Percentiles rank a stretch among this genome's conserved stretches.
phyloP scores from a whole-genome alignment of 2,797 vertebrate species.

The Acanthurus tractus region DNA sequence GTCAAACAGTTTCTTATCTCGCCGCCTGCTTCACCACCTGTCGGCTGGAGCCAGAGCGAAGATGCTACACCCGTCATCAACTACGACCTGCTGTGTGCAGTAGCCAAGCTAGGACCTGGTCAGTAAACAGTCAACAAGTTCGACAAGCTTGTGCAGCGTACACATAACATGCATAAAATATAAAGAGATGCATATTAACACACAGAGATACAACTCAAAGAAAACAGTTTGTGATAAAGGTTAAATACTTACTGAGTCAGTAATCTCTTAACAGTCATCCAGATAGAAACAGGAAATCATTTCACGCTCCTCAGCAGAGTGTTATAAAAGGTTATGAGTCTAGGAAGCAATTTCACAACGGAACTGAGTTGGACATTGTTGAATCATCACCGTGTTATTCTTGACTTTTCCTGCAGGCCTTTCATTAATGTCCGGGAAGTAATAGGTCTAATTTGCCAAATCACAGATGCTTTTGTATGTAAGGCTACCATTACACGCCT shows the following conservation, averaged over 20 bases:
- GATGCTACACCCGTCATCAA: constrained; percentile 95
- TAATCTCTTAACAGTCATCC: constrained; percentile 12
- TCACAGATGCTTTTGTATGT: constrained; percentile 9
- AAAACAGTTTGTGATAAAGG: neutral
- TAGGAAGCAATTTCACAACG: constrained; percentile 38
- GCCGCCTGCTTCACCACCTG: constrained; percentile 94
- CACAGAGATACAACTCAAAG: neutral
- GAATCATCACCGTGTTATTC: constrained; percentile 28
- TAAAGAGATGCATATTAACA: neutral
- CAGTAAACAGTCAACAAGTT: constrained; percentile 34
- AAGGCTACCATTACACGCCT: neutral
- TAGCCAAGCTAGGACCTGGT: constrained; percentile 98
- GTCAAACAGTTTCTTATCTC: constrained; percentile 98
- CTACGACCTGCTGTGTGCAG: constrained; percentile 96
- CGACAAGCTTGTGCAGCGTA: neutral
- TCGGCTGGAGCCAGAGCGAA: constrained; percentile 96
- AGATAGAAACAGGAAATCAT: constrained; percentile 44
- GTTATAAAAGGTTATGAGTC: constrained; percentile 5
- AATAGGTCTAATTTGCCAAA: constrained; percentile 3
- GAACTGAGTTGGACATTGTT: neutral
- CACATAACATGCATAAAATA: neutral
- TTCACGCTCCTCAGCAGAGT: constrained; percentile 32
- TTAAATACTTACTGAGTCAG: constrained; percentile 23
- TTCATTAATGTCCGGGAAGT: neutral
- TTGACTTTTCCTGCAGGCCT: constrained; percentile 15